Evolutionary conservation across 1,140 invertebrate species (phyloP).

Genomic region (Prorops nasuta): DNA sequence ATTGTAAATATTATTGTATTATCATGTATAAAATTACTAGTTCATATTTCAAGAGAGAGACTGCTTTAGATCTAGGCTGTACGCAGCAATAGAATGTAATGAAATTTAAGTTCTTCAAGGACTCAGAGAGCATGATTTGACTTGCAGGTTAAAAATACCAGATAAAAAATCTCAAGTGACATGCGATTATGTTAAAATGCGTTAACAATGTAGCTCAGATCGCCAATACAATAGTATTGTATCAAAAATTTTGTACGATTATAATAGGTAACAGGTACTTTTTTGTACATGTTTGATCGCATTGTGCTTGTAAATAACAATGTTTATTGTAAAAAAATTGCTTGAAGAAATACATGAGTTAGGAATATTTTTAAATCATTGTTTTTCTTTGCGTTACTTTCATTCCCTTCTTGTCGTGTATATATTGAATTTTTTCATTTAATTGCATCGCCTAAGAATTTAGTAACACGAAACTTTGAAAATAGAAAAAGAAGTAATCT

Average conservation of each 20-base stretch:
- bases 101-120: no score
- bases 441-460: no score
- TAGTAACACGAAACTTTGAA: no score
- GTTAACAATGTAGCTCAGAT: not conserved
- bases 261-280: not conserved
- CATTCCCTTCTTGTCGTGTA: no score
- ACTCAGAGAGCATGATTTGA: no score
- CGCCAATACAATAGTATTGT: not conserved
- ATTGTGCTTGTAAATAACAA: not conserved
- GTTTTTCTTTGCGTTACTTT: no score
- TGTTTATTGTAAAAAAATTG: not conserved
- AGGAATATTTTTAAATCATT: not conserved
- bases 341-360: not conserved
- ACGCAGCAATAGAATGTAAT: not conserved
- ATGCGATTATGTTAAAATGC: not conserved
- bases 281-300: not conserved
- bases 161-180: not conserved
- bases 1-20: conserved; percentile 2
- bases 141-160: not conserved
- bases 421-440: no score
- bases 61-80: not conserved
- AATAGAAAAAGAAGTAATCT: no score
- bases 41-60: conserved; percentile 1
- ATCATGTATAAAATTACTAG: not conserved
- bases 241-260: not conserved